These are phyloP conservation scores for Diglossa brunneiventris DNA, from an alignment of 2,113 vertebrate species.

Conservation along the genomic window DNA sequence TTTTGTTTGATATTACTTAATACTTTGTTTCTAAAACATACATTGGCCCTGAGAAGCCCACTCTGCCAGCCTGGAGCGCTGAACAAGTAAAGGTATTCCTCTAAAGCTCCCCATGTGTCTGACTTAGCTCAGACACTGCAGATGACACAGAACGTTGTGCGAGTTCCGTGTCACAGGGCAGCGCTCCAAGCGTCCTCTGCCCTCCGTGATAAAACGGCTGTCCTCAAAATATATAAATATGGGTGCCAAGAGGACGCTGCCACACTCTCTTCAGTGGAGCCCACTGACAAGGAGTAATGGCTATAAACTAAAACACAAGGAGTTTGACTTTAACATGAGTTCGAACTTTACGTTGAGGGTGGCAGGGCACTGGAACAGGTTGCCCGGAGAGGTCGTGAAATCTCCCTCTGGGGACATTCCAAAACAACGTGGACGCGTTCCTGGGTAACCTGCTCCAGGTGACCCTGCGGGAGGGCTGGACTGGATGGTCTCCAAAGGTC, in stretches of 20 bases:
- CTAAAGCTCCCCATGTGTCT: not conserved
- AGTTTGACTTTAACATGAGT: not conserved
- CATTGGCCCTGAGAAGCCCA: not conserved
- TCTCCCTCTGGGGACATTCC: not conserved
- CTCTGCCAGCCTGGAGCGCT: not conserved
- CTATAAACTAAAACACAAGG: not conserved
- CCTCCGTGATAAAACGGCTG: not conserved
- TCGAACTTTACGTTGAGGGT: not conserved
- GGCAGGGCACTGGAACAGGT: not conserved
- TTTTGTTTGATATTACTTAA: not conserved
- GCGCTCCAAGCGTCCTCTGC: not conserved
- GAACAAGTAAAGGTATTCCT: not conserved
- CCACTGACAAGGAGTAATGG: not conserved
- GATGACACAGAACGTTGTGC: accelerated
- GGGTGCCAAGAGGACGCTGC: not conserved
- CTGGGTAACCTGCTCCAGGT: not conserved
- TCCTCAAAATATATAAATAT: not conserved
- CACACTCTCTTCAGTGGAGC: not conserved
- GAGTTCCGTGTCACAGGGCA: not conserved
- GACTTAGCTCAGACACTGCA: not conserved
- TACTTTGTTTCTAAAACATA: not conserved
- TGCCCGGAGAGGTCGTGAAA: not conserved
- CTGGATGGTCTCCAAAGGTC: not conserved
- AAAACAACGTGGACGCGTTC: not conserved
- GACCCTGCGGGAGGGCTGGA: too few relatives aligned